A percentile compares a stretch with the other conserved stretches of the same genome.
phyloP scores from a whole-genome alignment of 2,888 invertebrate species.

The Limenitis camilla region DNA sequence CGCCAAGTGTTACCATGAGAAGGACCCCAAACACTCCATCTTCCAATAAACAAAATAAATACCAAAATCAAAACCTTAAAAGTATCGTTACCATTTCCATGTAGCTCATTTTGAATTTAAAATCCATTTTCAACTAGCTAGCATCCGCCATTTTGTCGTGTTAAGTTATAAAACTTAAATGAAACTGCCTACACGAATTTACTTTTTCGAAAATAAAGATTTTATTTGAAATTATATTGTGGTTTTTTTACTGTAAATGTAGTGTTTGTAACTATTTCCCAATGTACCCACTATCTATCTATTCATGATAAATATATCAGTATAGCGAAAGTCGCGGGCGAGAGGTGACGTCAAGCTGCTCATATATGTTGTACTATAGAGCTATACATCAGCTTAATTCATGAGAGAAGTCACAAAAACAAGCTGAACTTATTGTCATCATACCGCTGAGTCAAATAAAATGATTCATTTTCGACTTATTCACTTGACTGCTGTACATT shows the following conservation, averaged over 20 bases:
- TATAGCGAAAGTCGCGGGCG: too few relatives aligned
- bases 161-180: slow-evolving; percentile 9
- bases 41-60: slow-evolving; percentile 44
- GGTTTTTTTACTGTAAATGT: slow-evolving; percentile 11
- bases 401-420: too few relatives aligned
- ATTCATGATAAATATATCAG: too few relatives aligned
- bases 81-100: neutral
- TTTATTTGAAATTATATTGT: slow-evolving; percentile 3
- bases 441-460: too few relatives aligned
- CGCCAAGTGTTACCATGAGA: slow-evolving; percentile 70
- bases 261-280: too few relatives aligned
- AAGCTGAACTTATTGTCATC: too few relatives aligned
- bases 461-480: too few relatives aligned
- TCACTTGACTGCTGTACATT: too few relatives aligned
- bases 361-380: too few relatives aligned
- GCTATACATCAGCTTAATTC: too few relatives aligned
- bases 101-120: neutral
- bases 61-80: neutral
- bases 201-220: slow-evolving; percentile 15
- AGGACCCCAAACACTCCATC: slow-evolving; percentile 68
- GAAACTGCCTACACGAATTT: slow-evolving; percentile 17
- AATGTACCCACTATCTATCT: neutral
- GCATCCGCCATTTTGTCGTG: neutral
- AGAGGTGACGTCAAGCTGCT: too few relatives aligned
- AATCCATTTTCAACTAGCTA: neutral